Conservation (phyloP, 2,113 vertebrate species). For the Tursiops truncatus region DNA sequence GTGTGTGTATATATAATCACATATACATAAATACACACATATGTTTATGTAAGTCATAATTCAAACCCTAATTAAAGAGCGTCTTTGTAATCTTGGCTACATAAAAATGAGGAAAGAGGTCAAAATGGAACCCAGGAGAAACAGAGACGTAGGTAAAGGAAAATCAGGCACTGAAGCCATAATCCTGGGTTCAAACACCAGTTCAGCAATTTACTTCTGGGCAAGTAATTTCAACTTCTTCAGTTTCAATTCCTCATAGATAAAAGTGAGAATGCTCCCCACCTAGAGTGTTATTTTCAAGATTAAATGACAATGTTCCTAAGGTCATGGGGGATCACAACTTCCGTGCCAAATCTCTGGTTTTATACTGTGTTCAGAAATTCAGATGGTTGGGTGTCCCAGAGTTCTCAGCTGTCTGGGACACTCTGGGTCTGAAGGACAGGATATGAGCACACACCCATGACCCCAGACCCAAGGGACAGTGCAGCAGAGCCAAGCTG, state of each 20-base stretch:
- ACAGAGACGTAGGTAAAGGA: neutral
- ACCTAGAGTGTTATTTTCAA: neutral
- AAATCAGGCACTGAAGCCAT: neutral
- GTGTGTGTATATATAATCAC: neutral
- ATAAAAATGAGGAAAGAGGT: neutral
- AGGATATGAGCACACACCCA: neutral
- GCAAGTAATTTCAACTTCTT: neutral
- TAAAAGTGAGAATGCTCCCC: neutral
- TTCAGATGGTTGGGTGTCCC: neutral
- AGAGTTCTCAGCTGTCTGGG: neutral
- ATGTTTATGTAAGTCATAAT: neutral
- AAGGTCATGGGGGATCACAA: neutral
- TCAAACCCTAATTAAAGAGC: neutral
- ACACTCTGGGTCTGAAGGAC: neutral
- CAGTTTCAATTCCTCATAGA: neutral
- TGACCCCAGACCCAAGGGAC: neutral
- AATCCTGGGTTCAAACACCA: neutral
- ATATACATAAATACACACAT: neutral
- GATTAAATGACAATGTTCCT: neutral
- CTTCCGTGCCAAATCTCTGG: neutral
- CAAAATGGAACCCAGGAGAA: slow-evolving; percentile 7
- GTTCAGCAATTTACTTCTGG: neutral
- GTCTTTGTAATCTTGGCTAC: neutral
- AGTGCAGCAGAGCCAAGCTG: neutral
- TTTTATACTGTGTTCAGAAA: neutral